A percentile compares a stretch with the other conserved stretches of the same genome.
phyloP scores from a whole-genome alignment of 2,113 vertebrate species.

The Dasypus novemcinctus region DNA sequence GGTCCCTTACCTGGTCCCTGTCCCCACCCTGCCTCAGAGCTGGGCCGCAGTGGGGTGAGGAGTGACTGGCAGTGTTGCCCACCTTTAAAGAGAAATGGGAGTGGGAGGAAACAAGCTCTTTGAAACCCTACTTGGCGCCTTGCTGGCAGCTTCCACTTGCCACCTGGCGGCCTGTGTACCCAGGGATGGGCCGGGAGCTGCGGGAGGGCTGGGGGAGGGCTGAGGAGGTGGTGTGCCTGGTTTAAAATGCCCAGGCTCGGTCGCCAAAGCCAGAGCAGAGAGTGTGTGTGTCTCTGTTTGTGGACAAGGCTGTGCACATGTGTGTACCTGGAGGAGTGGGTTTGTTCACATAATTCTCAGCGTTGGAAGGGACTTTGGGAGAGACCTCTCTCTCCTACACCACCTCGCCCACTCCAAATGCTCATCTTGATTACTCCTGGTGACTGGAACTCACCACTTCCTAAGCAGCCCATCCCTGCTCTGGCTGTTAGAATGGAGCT shows the following conservation, averaged over 20 bases:
- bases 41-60: not conserved
- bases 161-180: conserved; percentile 51
- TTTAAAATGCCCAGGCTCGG: not conserved
- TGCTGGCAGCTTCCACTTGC: not conserved
- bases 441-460: not conserved
- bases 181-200: not conserved
- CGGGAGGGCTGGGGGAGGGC: not conserved
- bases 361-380: not conserved
- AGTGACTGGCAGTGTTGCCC: not conserved
- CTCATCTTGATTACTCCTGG: not conserved
- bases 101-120: not conserved
- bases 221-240: not conserved
- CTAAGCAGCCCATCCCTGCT: not conserved
- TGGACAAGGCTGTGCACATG: not conserved
- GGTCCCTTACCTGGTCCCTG: not conserved
- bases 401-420: not conserved
- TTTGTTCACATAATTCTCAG: not conserved
- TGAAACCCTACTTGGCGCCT: not conserved
- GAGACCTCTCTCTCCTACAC: not conserved
- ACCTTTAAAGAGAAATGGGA: not conserved
- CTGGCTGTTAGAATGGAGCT: not conserved
- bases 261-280: not conserved
- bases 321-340: not conserved
- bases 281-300: not conserved
- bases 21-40: not conserved